phyloP scores from a whole-genome alignment of 2,888 invertebrate genomes.

The Drosophila nigricruria region DNA sequence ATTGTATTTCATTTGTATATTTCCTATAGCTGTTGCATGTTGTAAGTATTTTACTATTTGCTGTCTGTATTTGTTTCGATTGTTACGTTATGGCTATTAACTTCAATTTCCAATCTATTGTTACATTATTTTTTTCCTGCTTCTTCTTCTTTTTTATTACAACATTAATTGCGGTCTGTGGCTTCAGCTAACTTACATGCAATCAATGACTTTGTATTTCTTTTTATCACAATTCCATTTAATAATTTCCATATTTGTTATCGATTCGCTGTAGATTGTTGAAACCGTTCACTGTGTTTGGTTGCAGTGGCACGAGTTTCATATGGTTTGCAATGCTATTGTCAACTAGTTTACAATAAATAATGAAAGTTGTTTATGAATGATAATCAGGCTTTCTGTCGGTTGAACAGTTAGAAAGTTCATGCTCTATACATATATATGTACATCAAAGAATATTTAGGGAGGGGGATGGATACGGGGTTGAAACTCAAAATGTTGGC shows the following conservation, averaged over 20 bases:
- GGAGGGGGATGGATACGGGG: conserved; percentile 19
- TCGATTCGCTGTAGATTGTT: conserved; percentile 45
- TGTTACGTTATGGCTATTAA: conserved; percentile 58
- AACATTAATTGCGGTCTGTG: conserved; percentile 31
- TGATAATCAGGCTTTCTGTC: conserved; percentile 70
- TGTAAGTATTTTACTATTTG: conserved; percentile 28
- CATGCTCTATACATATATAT: conserved; percentile 33
- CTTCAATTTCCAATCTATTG: conserved; percentile 39
- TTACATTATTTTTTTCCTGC: conserved; percentile 17
- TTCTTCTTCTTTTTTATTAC: conserved; percentile 1
- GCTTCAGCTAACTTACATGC: conserved; percentile 61
- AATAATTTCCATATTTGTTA: conserved; percentile 57
- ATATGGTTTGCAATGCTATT: conserved; percentile 47
- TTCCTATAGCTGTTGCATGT: conserved; percentile 43
- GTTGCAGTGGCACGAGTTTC: conserved; percentile 3
- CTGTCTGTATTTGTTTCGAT: conserved; percentile 29
- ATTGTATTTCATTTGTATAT: conserved; percentile 38
- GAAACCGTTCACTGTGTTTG: conserved; percentile 8
- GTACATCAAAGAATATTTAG: conserved; percentile 14
- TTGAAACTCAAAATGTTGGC: conserved; percentile 34
- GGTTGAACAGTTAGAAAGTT: conserved; percentile 54
- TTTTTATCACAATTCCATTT: conserved; percentile 76
- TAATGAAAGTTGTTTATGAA: conserved; percentile 53
- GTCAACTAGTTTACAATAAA: conserved; percentile 66
- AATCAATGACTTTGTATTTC: conserved; percentile 74